Evolutionary conservation across 37 sponge, comb jelly and placozoan genomes (phyloP), one percentile per base, ranked within the genome.

Genomic region (Chondrosia reniformis): DNA sequence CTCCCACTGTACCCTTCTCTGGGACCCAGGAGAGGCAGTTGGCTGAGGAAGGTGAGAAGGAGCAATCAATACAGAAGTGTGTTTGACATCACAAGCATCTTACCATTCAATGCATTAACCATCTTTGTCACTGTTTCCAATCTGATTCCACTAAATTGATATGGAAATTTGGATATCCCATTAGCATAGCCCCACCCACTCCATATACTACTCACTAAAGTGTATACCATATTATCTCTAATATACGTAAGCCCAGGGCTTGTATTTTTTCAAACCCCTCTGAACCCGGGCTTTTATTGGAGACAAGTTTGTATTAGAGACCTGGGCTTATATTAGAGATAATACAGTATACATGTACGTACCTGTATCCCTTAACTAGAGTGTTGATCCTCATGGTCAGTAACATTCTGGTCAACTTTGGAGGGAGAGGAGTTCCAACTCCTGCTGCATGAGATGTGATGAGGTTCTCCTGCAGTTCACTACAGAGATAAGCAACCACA

Each of bases 1-100:
- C 99, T 34, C 99, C 99, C 28, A 90, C 91, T 30, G 93, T 95
- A 1, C 99, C 99, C 82, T 98, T 83, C 74, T 89, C 93, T 8
- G 98, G 92, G 40, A 96, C 83, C 31, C 46, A 83, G 0, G 94
- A 67, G 28, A 96, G 76, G 59, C 95, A 94, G 38, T 88, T 87
- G 21, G 83, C 95, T 94, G 55, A 24, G 52, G 52, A 49, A 10
- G 52, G 10, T 15, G 15, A 22, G 10, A 21, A 17, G 41, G 33
- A 63, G 10, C 31, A 28, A 63, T 76, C 64, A 19, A 49, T 15
- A 49, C 10, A n/a, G n/a, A n/a, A 28, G 61, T 1, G 39, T 55
- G 61, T 33, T 39, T 27, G 24, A 49, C 52, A 49, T 49, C 10
- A 49, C 52, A 21, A 45, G 12, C 17, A 73, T 4, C 76, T 22